Evolutionary conservation across 1,140 invertebrate species (phyloP), one percentile per base, ranked within the genome.

Genomic region (Atta cephalotes): DNA sequence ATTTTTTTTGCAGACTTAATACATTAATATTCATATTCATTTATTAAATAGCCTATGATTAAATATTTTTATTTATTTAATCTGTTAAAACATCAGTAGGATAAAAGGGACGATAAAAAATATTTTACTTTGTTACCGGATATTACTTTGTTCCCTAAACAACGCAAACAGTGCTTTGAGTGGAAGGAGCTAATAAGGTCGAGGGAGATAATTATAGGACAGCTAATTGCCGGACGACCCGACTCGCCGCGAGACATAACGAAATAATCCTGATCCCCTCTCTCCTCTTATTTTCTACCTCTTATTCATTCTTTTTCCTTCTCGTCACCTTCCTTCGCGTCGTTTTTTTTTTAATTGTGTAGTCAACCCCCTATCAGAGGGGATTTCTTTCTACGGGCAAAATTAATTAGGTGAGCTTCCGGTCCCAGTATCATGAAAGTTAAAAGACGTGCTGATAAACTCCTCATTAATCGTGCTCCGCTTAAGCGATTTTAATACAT

Each of bases 171-270:
- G 77, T 81, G 71, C 84, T 85, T 90, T 82, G 74, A 76, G 72
- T 84, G 84, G 84, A 74, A 85, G 80, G 85, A 78, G 82, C 87
- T 89, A 92, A 92, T 91, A 92, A 86, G 79, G 63, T 66, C 63
- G 71, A 88, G 87, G 70, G 71, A 87, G 87, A 92, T 93, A 92
- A 93, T 93, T 92, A 92, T 90, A 92, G 92, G 90, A 92, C 72
- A 88, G 88, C 90, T 92, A 93, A 93, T 92, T 92, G 92, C 91
- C 86, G 87, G 86, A 87, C 88, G 88, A 88, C 90, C 74, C 71
- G 74, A 62, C 88, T 91, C 72, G 86, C 90, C 85, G 86, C 88
- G 82, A 91, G 90, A 91, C 86, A 89, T 90, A 90, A 91, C 90
- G 87, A 91, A 91, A 90, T 92, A 88, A 91, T 86, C 88, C 85